phyloP scores from a whole-genome alignment of 2,113 vertebrate genomes.

The Cnemophilus loriae region DNA sequence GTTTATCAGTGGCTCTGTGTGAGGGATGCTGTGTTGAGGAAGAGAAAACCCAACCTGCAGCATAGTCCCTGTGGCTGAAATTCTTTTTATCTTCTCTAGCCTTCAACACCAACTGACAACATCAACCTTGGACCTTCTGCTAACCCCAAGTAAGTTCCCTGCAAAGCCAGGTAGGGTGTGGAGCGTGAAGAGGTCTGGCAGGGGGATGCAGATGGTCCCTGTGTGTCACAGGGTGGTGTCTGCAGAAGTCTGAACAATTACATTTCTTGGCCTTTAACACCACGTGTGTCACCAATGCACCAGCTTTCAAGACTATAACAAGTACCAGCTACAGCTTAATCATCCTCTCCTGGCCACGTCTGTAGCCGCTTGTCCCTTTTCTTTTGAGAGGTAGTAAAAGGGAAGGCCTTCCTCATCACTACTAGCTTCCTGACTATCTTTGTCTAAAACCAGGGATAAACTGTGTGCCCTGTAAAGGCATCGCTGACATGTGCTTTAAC shows the following conservation, averaged over 20 bases:
- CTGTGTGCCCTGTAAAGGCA: not conserved
- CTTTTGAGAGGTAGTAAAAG: not conserved
- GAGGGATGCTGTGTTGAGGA: not conserved
- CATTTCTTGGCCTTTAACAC: not conserved
- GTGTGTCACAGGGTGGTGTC: not conserved
- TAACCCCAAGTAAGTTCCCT: slow-evolving; percentile 90
- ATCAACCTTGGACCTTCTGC: slow-evolving; percentile 96
- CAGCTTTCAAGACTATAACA: not conserved
- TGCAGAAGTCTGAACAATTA: not conserved
- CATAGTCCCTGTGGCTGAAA: not conserved
- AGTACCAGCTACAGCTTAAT: not conserved
- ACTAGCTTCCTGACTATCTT: not conserved
- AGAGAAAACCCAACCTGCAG: not conserved
- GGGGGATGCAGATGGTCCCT: not conserved
- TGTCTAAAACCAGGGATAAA: not conserved
- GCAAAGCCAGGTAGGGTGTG: not conserved
- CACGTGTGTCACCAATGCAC: not conserved
- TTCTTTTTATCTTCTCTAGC: slow-evolving; percentile 48
- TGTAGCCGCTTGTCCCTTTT: not conserved
- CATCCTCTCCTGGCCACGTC: not conserved
- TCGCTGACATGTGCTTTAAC: not conserved
- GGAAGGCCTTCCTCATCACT: not conserved
- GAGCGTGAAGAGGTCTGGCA: not conserved
- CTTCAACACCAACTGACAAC: slow-evolving; percentile 67
- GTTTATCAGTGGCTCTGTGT: not conserved